A percentile compares a stretch with the other conserved stretches of the same genome.
Conservation (phyloP, 2,888 invertebrate genomes). For the Acleris cristana region DNA sequence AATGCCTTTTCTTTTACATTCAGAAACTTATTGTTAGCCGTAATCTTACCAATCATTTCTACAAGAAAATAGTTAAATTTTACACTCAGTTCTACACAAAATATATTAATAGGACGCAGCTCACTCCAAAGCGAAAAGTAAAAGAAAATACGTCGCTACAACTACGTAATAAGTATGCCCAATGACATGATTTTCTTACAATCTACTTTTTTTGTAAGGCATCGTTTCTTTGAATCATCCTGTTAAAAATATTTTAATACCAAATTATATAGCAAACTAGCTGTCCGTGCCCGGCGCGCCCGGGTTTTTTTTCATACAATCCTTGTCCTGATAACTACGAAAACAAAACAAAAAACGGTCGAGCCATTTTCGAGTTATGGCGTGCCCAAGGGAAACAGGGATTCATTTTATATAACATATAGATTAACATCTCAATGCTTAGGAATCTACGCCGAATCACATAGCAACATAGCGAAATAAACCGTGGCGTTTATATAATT, state of each 20-base stretch:
- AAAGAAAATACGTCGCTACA: conserved; percentile 64
- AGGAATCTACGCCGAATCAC: conserved; percentile 68
- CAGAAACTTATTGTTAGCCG: conserved; percentile 59
- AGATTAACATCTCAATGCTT: conserved; percentile 60
- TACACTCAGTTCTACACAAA: conserved; percentile 47
- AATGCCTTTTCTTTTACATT: conserved; percentile 70
- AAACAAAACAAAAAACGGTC: too few relatives aligned
- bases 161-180: conserved; percentile 72
- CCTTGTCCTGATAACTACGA: too few relatives aligned
- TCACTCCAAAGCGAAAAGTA: conserved; percentile 58
- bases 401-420: too few relatives aligned
- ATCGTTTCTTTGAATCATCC: conserved; percentile 68
- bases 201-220: conserved; percentile 79
- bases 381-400: too few relatives aligned
- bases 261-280: conserved; percentile 63
- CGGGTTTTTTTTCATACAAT: too few relatives aligned
- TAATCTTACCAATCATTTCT: conserved; percentile 36
- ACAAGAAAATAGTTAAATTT: conserved; percentile 30
- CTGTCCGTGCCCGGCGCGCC: too few relatives aligned
- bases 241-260: conserved; percentile 59
- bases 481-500: conserved; percentile 20
- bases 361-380: too few relatives aligned
- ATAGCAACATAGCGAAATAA: conserved; percentile 57
- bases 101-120: conserved; percentile 61
- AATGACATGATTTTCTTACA: conserved; percentile 66